Base-by-base conservation (phyloP, 2,888 invertebrate genomes). In the Pelosia muscerda region DNA sequence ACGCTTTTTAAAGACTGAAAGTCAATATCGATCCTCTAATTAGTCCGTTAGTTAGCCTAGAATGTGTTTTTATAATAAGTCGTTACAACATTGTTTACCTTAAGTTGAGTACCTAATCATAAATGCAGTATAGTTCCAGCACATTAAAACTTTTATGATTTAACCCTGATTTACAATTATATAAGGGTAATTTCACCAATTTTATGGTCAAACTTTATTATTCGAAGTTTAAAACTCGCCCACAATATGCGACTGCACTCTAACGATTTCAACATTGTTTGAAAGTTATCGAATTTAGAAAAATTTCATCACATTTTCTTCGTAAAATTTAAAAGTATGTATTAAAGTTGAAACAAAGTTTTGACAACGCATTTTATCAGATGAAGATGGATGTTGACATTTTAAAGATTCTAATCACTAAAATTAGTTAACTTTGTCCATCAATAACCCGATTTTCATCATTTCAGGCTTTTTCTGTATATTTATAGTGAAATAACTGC, bases 241-340 rank as follows among this genome's bases (percentile, higher is more conserved):
- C 19, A 66, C 58, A 64, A 65, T 63, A 63, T 69, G 69, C 59
- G 59, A 66, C 66, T 68, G 69, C 76, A 75, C 75, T 79, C 70
- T 69, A 74, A 73, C 76, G 63, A 65, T 72, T 60, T 54, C 57
- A 73, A 75, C 70, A 79, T 72, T 78, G 72, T 77, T 74, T 71
- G 53, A 66, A 75, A 78, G 66, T 75, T 78, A 75, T 75, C 69
- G 75, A 57, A 64, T 71, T 68, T 74, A 72, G 69, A 75, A 77
- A 78, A 78, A 70, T 81, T 73, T 73, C 66, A 66, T 68, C 69
- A 76, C 68, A 68, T 68, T 68, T 69, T 73, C 72, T 74, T 81
- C 66, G 23, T 54, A 66, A 68, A 79, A 76, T 69, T 81, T 55
- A n/a, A 34, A 26, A 68, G 56, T 75, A 71, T 77, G 72, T 81